Evolutionary conservation across 2,113 vertebrate species (phyloP).

Genomic region (Campylomormyrus tamandua): DNA sequence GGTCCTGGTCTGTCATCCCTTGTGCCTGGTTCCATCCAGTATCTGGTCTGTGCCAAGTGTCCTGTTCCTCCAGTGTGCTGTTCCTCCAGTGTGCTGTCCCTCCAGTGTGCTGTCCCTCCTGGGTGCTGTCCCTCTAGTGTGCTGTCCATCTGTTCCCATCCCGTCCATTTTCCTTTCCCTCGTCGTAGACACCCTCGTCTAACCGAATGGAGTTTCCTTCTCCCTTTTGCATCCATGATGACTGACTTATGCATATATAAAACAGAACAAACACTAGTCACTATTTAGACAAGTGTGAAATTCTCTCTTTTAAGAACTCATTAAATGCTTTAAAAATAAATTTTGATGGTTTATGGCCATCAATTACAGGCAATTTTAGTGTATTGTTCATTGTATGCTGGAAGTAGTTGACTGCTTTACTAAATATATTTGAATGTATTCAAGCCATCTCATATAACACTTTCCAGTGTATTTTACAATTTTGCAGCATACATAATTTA

Average conservation of each 20-base stretch:
- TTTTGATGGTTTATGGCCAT: background rate
- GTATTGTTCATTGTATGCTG: background rate
- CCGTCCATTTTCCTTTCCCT: background rate
- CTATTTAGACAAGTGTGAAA: background rate
- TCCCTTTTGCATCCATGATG: background rate
- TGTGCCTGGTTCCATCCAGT: background rate
- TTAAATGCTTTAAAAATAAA: background rate
- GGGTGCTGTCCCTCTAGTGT: background rate
- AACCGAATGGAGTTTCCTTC: background rate
- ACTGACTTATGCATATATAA: background rate
- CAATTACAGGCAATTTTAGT: background rate
- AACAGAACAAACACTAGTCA: background rate
- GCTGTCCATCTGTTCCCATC: background rate
- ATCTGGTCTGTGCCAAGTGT: background rate
- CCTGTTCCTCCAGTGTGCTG: background rate
- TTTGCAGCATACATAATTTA: background rate
- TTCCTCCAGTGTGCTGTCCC: background rate
- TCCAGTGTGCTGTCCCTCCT: background rate
- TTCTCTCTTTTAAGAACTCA: background rate
- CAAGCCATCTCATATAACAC: background rate
- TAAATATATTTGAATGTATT: background rate
- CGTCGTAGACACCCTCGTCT: no score
- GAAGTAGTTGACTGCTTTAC: background rate
- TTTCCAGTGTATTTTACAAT: background rate
- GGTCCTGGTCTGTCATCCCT: background rate